Base-by-base conservation (phyloP, 2,797 vertebrate species). In the Takifugu rubripes region DNA sequence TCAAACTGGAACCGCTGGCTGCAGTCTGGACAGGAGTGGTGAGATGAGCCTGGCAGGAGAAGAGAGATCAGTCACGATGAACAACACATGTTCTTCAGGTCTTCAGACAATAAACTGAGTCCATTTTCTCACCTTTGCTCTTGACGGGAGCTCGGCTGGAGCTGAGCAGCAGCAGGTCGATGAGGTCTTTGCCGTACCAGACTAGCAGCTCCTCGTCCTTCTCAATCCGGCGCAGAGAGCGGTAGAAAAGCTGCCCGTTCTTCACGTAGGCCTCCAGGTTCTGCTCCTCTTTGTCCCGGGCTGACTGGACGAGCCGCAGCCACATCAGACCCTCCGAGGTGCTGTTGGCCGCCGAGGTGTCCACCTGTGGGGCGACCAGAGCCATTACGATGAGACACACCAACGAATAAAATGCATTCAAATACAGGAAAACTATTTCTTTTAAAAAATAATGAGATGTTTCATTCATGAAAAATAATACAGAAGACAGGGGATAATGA, bases 261-360 rank as follows among this genome's bases (percentile, higher is more conserved):
- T 98, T 98, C 64, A 98, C 94, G 62, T 98, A 98, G 76, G 96
- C 96, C 88, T 98, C 96, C 46, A 98, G 90, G 82, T 98, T 98
- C 87, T 97, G 96, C 58, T 98, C 96, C 49, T 97, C 95, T 53
- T 92, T 92, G 85, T 98, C 96, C 73, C 96, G 87, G 9, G 96
- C 94, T 0, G 96, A 97, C 74, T 98, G 96, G 72, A 98, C 96
- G 65, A 98, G 85, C 52, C 96, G 90, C 43, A 98, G 90, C 96
- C 96, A 98, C 96, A 97, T 97, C 70, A 96, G 77, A 4, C 96
- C 94, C 83, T 98, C 96, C 0, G 96, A 94, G 54, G 95, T 95
- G 68, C 93, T 94, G 73, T 94, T 97, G 69, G 95, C 92, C 0
- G 95, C 94, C 0, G 95, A 98, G 0, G 96, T 97, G 90, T 98